These are phyloP conservation scores for Apeltes quadracus DNA, from an alignment of 2,113 vertebrate species.

Conservation along the genomic window DNA sequence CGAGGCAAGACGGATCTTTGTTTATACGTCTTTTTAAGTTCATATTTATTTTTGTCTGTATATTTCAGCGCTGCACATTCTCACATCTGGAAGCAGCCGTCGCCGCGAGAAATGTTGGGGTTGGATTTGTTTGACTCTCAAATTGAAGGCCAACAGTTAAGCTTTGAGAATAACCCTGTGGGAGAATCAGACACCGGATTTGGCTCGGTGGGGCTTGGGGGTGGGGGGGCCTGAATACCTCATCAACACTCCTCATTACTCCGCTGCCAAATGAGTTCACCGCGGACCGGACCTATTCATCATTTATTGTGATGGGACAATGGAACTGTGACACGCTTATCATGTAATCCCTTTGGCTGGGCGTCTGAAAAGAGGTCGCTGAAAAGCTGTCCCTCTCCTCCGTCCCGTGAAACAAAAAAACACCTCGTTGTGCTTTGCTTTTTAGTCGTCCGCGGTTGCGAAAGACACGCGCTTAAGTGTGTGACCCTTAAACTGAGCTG, in stretches of 20 bases:
- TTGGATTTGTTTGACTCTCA: conserved; percentile 63
- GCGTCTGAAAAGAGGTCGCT: conserved; percentile 54
- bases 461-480: conserved; percentile 50
- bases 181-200: conserved; percentile 62
- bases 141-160: conserved; percentile 58
- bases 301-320: conserved; percentile 68
- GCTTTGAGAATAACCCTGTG: conserved; percentile 57
- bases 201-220: conserved; percentile 58
- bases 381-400: conserved; percentile 45
- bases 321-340: conserved; percentile 69
- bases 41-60: conserved; percentile 36
- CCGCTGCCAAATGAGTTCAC: conserved; percentile 74
- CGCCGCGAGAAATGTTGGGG: conserved; percentile 56
- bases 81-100: conserved; percentile 71
- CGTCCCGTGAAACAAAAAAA: conserved; percentile 33
- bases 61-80: conserved; percentile 38
- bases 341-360: conserved; percentile 56
- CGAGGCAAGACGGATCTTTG: conserved; percentile 34
- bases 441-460: conserved; percentile 49
- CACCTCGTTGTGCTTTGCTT: conserved; percentile 11
- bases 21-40: conserved; percentile 44
- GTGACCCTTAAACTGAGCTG: conserved; percentile 43
- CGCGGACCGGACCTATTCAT: conserved; percentile 71
- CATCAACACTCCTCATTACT: conserved; percentile 78
- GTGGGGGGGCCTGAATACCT: conserved; percentile 67